These are phyloP conservation scores for Oryzias dopingdopingensis DNA, from an alignment of 2,797 vertebrate genomes.

Conservation along the genomic window DNA sequence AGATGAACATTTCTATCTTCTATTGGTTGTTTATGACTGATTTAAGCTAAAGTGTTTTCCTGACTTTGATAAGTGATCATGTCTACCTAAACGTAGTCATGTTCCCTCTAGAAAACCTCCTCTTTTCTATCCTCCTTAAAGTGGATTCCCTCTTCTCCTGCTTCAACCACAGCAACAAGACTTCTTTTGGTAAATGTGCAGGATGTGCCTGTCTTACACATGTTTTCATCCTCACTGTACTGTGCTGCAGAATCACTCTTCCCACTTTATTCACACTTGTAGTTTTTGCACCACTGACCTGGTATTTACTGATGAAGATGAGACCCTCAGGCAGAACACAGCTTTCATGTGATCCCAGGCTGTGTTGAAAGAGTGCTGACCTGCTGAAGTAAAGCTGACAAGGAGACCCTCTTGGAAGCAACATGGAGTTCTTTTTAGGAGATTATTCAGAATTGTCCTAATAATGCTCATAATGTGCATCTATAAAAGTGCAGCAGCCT, in stretches of 20 bases:
- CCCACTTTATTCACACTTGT: background rate
- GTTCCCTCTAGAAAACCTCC: too few species aligned
- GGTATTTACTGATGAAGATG: background rate
- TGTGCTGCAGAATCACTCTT: background rate
- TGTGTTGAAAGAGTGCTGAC: conserved; percentile 6
- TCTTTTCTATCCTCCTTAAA: too few species aligned
- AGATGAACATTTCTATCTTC: too few species aligned
- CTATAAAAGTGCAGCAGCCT: too few species aligned
- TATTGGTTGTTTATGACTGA: too few species aligned
- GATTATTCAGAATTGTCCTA: too few species aligned
- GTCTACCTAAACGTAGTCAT: too few species aligned
- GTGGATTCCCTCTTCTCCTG: conserved; percentile 5
- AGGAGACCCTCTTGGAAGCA: too few species aligned
- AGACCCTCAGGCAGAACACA: conserved; percentile 1
- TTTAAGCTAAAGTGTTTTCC: too few species aligned
- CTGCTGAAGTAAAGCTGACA: background rate
- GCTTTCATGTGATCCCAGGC: conserved; percentile 14
- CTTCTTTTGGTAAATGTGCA: background rate
- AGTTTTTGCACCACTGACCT: conserved; percentile 14
- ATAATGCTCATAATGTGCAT: too few species aligned
- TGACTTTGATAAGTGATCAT: too few species aligned
- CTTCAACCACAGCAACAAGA: conserved; percentile 6
- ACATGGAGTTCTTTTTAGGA: too few species aligned
- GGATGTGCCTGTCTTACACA: background rate
- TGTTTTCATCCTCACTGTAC: background rate